Evolutionary conservation across 2,888 invertebrate genomes (phyloP).

Genomic region (Zygaena filipendulae): DNA sequence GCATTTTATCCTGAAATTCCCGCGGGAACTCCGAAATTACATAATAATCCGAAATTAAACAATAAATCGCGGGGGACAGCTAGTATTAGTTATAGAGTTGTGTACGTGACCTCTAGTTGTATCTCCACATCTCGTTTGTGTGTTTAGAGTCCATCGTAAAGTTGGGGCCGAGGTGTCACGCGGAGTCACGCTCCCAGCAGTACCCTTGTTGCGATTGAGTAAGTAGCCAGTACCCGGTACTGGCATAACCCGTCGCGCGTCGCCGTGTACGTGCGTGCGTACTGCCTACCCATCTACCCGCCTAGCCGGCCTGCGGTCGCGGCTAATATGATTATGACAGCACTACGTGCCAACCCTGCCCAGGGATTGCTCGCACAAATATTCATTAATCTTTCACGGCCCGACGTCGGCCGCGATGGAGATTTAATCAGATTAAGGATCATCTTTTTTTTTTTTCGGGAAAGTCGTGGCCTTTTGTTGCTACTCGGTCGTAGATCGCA

Average conservation of each 20-base stretch:
- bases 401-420: slow-evolving; percentile 67
- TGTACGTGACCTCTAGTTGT: no score
- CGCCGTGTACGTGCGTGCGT: slow-evolving; percentile 22
- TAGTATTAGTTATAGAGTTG: no score
- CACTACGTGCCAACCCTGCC: slow-evolving; percentile 64
- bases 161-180: slow-evolving; percentile 29
- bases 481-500: slow-evolving; percentile 58
- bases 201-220: slow-evolving; percentile 13
- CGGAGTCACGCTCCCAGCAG: slow-evolving; percentile 16
- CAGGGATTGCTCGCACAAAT: slow-evolving; percentile 66
- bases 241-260: no score
- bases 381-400: slow-evolving; percentile 70
- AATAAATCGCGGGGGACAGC: no score
- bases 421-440: slow-evolving; percentile 70
- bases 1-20: no score
- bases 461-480: slow-evolving; percentile 66
- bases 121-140: no score
- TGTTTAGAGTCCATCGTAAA: slow-evolving; percentile 27
- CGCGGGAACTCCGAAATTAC: no score
- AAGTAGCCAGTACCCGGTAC: slow-evolving; percentile 7
- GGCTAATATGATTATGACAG: slow-evolving; percentile 68
- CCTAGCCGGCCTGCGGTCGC: slow-evolving; percentile 51
- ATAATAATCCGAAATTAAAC: no score
- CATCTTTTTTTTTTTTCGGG: slow-evolving; percentile 68
- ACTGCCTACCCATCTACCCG: slow-evolving; percentile 46